These are phyloP conservation scores for Chauna torquata DNA, from an alignment of 2,113 vertebrate species.

Conservation along the genomic window DNA sequence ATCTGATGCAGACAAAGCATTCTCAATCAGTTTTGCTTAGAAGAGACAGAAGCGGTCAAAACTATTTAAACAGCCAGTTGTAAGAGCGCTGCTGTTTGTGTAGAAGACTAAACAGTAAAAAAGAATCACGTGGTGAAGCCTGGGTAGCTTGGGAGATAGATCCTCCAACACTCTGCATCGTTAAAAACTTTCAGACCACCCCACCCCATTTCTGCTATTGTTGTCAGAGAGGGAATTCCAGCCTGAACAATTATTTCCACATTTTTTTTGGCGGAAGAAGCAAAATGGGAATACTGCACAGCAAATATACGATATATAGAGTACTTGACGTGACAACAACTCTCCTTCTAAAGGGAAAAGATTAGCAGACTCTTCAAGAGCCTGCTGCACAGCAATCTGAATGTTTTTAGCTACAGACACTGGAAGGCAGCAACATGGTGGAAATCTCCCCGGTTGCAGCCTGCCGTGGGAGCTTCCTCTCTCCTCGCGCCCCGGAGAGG, in stretches of 20 bases:
- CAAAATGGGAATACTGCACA: not conserved
- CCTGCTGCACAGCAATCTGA: not conserved
- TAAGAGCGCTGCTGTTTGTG: not conserved
- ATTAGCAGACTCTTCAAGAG: not conserved
- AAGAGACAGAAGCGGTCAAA: not conserved
- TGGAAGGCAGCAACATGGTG: not conserved
- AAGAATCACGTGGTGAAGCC: not conserved
- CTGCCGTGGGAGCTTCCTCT: not conserved
- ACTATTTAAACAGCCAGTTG: rapidly evolving
- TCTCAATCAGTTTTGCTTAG: not conserved
- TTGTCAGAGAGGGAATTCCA: constrained; percentile 58
- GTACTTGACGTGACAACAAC: not conserved
- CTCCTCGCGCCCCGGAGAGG: constrained; percentile 1
- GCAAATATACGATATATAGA: not conserved
- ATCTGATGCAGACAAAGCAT: not conserved
- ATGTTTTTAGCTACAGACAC: constrained; percentile 14
- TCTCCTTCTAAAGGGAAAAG: not conserved
- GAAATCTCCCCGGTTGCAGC: constrained; percentile 37
- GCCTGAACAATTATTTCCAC: constrained; percentile 4
- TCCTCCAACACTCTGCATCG: constrained; percentile 1
- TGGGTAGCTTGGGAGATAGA: not conserved
- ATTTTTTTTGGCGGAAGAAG: not conserved
- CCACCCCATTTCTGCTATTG: constrained; percentile 39
- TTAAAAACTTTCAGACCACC: not conserved
- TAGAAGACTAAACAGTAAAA: rapidly evolving